phyloP scores from a whole-genome alignment of 2,797 vertebrate species.

The Artibeus jamaicensis region DNA sequence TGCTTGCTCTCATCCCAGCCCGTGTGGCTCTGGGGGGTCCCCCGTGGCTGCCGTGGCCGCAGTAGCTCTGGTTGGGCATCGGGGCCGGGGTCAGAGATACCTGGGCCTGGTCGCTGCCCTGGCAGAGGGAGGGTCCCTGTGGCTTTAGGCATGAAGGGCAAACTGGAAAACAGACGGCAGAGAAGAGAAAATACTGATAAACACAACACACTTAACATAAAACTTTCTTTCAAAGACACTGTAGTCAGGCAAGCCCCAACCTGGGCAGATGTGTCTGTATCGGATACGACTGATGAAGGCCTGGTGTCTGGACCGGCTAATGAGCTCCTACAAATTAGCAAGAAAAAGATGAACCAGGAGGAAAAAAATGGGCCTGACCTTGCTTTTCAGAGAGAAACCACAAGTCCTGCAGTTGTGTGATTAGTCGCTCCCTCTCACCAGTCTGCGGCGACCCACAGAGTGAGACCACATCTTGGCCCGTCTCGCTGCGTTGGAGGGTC shows the following conservation, averaged over 20 bases:
- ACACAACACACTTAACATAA: no score
- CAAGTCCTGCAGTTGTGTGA: rapidly evolving
- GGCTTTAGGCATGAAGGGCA: background rate
- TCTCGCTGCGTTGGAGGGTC: no score
- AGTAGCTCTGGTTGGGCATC: background rate
- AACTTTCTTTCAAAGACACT: background rate
- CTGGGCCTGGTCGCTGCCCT: background rate
- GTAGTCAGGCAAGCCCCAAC: background rate
- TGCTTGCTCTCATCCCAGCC: rapidly evolving
- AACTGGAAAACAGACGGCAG: rapidly evolving
- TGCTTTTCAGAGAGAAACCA: background rate
- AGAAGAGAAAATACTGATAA: background rate
- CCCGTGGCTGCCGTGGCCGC: background rate
- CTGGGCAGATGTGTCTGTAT: background rate
- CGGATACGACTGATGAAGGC: rapidly evolving
- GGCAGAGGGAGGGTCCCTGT: background rate
- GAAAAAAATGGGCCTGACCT: background rate
- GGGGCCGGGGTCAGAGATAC: background rate
- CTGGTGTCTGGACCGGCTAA: rapidly evolving
- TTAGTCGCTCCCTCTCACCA: rapidly evolving
- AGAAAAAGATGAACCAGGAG: background rate
- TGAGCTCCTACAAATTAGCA: no score
- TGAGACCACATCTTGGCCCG: rapidly evolving
- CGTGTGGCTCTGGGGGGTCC: rapidly evolving
- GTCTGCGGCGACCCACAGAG: rapidly evolving